Evolutionary conservation across 2,797 vertebrate genomes (phyloP), one percentile per base, ranked within the genome.

Genomic region (Lepus oiostolus): DNA sequence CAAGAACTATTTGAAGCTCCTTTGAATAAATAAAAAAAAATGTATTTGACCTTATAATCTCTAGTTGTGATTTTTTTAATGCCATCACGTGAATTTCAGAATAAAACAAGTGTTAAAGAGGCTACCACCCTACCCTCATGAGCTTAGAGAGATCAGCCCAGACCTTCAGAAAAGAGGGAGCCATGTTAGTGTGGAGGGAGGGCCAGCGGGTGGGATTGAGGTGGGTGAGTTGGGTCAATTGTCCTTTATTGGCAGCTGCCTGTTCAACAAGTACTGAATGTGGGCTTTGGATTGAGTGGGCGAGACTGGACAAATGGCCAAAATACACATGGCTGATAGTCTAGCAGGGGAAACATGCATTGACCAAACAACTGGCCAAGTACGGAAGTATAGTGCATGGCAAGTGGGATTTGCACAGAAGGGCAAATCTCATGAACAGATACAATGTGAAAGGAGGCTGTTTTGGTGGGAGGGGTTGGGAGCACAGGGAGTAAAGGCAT

Each of bases 101-200:
- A 72, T 82, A 79, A 74, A 91, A 68, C 9, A 89, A 90, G 63
- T n/a, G 71, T 58, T 60, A 77, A 91, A 68, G 52, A 16, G 6
- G n/a, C 17, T 50, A 13, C 16, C n/a, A 16, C 1, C 38, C 24
- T 30, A 19, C n/a, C 28, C 28, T n/a, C 24, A 6, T 13, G 30
- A 75, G 30, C 86, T 47, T 47, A 81, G 32, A 76, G 52, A 38
- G 8, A 17, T 85, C 28, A 32, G n/a, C 58, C 47, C 52, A 62
- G 86, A 65, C 11, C 70, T 22, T 93, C 65, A 47, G 82, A 72
- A 81, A 76, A 80, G 35, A 85, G 17, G n/a, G 77, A 77, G 50
- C 16, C 52, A 47, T 80, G 0, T 62, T 28, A 52, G 47, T 22
- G 8, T 22, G 38, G 58, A 30, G 71, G 38, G 58, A 30, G 71